Conservation (phyloP, 2,797 vertebrate genomes). For the Acanthurus tractus region DNA sequence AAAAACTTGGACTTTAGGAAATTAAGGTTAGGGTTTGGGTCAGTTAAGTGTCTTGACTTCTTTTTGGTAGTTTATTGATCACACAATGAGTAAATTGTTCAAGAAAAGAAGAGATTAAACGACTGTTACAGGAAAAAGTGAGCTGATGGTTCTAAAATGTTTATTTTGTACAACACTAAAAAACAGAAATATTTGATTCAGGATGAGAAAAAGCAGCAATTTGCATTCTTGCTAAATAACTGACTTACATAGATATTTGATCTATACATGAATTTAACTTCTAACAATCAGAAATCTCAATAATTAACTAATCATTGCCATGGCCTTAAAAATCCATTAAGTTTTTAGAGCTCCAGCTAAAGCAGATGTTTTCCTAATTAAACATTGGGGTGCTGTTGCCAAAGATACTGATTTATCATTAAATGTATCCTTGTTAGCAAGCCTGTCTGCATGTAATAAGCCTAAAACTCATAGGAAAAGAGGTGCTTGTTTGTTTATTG, state of each 20-base stretch:
- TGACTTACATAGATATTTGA: too few relatives aligned
- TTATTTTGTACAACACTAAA: not conserved
- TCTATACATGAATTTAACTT: too few relatives aligned
- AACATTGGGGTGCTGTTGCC: not conserved
- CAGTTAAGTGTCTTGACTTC: too few relatives aligned
- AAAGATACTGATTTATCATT: conserved; percentile 30
- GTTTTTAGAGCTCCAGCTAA: not conserved
- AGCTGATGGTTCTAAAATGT: not conserved
- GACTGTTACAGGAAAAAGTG: not conserved
- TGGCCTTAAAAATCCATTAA: too few relatives aligned
- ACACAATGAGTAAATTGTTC: not conserved
- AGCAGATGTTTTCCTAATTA: not conserved
- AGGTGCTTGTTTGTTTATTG: conserved; percentile 45
- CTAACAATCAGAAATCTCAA: too few relatives aligned
- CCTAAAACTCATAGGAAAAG: conserved; percentile 28
- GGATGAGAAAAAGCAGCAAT: not conserved
- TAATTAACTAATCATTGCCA: too few relatives aligned
- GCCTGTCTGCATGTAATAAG: conserved; percentile 35
- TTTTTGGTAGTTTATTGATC: not conserved
- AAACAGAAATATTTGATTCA: not conserved
- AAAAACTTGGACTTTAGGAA: not conserved
- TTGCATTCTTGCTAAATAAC: not conserved
- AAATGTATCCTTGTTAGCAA: conserved; percentile 14
- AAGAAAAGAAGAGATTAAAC: accelerated
- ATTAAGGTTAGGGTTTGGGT: too few relatives aligned